phyloP scores from a whole-genome alignment of 2,888 invertebrate genomes.

The Aproaerema taeniolella region DNA sequence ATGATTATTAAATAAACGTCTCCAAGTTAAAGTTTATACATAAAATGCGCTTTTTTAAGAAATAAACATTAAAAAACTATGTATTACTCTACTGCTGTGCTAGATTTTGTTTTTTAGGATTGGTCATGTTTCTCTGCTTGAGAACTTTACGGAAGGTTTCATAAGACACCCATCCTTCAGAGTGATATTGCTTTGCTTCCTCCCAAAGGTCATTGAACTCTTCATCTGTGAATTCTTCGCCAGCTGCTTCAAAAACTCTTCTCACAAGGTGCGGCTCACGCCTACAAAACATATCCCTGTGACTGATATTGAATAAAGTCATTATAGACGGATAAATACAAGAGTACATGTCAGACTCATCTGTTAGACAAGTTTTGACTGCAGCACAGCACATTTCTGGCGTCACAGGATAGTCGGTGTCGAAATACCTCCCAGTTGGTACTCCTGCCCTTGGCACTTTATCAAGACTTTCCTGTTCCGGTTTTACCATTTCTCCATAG shows the following conservation, averaged over 20 bases:
- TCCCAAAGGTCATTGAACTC: constrained; percentile 69
- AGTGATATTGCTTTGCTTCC: constrained; percentile 64
- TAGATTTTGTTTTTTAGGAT: no score
- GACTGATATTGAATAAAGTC: constrained; percentile 46
- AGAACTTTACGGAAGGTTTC: constrained; percentile 69
- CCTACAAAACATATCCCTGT: constrained; percentile 56
- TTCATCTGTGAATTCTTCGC: constrained; percentile 69
- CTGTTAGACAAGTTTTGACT: constrained; percentile 41
- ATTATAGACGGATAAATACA: constrained; percentile 50
- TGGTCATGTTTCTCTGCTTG: no score
- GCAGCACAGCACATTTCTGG: constrained; percentile 43
- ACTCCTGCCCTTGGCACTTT: constrained; percentile 45
- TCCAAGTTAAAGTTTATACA: no score
- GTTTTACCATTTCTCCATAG: constrained; percentile 61
- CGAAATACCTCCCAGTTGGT: constrained; percentile 62
- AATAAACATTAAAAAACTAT: no score
- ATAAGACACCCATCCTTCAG: constrained; percentile 70
- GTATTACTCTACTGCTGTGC: no score
- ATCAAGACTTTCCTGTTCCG: constrained; percentile 37
- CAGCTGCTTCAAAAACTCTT: constrained; percentile 70
- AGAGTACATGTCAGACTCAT: constrained; percentile 53
- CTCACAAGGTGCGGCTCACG: constrained; percentile 49
- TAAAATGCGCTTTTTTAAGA: no score
- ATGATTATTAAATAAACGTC: no score
- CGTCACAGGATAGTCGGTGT: constrained; percentile 52